phyloP scores from a whole-genome alignment of 2,113 vertebrate species.

The Sitta europaea region DNA sequence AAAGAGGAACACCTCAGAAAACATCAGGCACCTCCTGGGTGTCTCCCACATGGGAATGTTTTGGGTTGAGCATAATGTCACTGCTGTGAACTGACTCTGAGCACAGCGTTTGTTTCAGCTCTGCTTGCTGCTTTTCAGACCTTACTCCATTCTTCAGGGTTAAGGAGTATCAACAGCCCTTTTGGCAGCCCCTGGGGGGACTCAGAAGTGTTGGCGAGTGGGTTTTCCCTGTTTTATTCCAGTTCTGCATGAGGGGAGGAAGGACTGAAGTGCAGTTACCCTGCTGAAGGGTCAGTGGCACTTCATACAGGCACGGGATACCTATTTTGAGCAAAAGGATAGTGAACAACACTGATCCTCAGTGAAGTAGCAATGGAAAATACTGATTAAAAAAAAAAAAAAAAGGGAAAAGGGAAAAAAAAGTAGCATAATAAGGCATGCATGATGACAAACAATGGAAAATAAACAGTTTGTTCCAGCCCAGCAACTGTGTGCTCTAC shows the following conservation, averaged over 20 bases:
- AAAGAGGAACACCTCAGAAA: neutral
- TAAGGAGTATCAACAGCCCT: neutral
- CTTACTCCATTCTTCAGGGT: neutral
- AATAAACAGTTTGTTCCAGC: slow-evolving; percentile 53
- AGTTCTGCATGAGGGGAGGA: neutral
- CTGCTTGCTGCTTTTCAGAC: neutral
- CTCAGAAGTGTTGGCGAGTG: accelerated
- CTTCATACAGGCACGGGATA: neutral
- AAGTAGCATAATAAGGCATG: neutral
- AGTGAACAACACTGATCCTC: neutral
- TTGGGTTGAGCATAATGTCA: neutral
- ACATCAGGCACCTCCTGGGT: neutral
- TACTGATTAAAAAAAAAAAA: neutral
- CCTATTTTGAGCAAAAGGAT: neutral
- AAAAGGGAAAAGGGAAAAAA: neutral
- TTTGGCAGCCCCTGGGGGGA: neutral
- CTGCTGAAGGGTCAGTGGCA: neutral
- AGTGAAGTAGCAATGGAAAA: neutral
- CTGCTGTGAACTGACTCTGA: neutral
- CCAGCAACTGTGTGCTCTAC: slow-evolving; percentile 20
- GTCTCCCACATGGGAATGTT: neutral
- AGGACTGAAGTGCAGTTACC: neutral
- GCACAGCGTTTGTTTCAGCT: neutral
- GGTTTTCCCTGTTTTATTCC: neutral
- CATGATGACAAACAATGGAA: slow-evolving; percentile 49